Evolutionary conservation across 2,113 vertebrate genomes (phyloP), one percentile per base, ranked within the genome.

Genomic region (Vimba vimba): DNA sequence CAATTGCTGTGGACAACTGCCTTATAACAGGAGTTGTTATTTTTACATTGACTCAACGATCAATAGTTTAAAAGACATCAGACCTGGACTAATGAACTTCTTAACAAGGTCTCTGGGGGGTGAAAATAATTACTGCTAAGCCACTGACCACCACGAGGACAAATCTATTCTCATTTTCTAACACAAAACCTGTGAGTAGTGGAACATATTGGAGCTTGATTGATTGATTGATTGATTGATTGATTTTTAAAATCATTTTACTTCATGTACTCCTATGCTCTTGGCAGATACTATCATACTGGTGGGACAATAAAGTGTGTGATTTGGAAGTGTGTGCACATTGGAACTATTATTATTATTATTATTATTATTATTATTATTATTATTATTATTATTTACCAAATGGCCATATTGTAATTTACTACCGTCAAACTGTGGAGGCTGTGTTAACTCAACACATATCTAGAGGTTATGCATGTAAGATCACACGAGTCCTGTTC

Each of bases 21-120:
- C 97, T 98, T 98, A 98, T 97, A 98, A 97, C 97, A 92, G 94
- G 95, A 86, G 95, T 96, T 97, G 96, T 97, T 98, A 98, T 98
- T 98, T 99, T 98, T 97, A 97, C 95, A 97, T 97, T 97, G 97
- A 96, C 97, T 96, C 94, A 89, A 94, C 94, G 94, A 97, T 97
- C 95, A 95, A 96, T 96, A 97, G 96, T 96, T 96, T 96, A 96
- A 89, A 95, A 97, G 96, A 97, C 97, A 97, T 97, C 96, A 96
- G 96, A 93, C 89, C 90, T 91, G 91, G 91, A 91, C 93, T 94
- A 94, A 95, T 95, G 93, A 94, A 94, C 93, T 95, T 91, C 94
- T 94, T 95, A 93, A 92, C 92, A 90, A 93, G 91, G 87, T 94
- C 94, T 94, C 94, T 89, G 85, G 93, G 87, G 93, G 92, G 92